Base-by-base conservation (phyloP, 2,888 invertebrate species). In the Pandemis heparana region DNA sequence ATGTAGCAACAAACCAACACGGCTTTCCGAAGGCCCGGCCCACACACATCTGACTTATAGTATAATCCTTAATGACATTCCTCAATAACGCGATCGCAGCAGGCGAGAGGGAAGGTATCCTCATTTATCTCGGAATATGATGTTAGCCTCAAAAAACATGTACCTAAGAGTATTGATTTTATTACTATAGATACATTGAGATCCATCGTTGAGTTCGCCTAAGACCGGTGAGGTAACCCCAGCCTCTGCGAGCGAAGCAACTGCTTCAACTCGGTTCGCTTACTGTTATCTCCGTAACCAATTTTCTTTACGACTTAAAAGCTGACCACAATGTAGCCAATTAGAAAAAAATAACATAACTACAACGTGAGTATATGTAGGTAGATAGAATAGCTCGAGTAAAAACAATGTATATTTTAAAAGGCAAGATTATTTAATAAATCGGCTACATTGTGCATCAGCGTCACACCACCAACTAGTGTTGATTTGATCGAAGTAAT, bases 1-100 rank as follows among this genome's bases (percentile, higher is more conserved):
- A 92, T 89, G 89, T 89, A 91, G 88, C 86, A 94, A 93, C 92
- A 93, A 92, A 93, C 89, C 92, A 92, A 92, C 92, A 93, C 91
- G 87, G 86, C 87, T 81, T 82, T 83, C 82, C 82, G 81, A 82
- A 84, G 83, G 78, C 81, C 82, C 83, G 39, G 56, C 59, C 41
- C 65, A 12, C 23, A 82, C 84, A 79, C 82, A 85, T 84, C 85
- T 85, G 86, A 89, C 89, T 90, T 84, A 80, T 12, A 41, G 18
- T 63, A 63, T 60, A 60, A 60, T 51, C 32, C 32, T 80, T 80
- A 86, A 87, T 87, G 87, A 85, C 86, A 86, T 66, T 32, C 82
- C 79, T 77, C 75, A 67, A 79, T 74, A 79, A 78, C 77, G 76
- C 80, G 80, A 81, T 78, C 79, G 79, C 81, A 78, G 79, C 76